Evolutionary conservation across 2,113 vertebrate genomes (phyloP), one percentile per base, ranked within the genome.

Genomic region (Vimba vimba): DNA sequence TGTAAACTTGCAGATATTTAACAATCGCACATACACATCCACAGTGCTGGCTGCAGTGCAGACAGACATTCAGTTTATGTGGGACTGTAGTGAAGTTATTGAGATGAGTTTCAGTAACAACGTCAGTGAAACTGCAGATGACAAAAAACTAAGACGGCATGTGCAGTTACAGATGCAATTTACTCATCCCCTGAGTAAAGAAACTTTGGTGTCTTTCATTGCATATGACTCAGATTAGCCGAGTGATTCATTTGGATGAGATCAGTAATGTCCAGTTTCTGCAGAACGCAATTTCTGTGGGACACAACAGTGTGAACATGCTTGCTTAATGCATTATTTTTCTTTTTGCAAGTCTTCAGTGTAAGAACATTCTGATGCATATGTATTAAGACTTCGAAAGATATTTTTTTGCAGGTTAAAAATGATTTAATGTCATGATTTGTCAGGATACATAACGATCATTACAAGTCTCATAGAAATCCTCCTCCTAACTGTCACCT

Each of bases 181-280:
- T 39, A n/a, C 68, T 71, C 36, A 23, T 71, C 36, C 9, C 9
- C 36, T 11, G 68, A 12, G 19, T 71, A 73, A 73, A 73, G 17
- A 69, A 68, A 36, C 69, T 6, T 12, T 43, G 68, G 68, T 10
- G 21, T 71, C 36, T 71, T 23, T n/a, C 43, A 73, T 45, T 73
- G 69, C 39, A 36, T 39, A n/a, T 73, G 57, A 60, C 77, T 45
- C 57, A 79, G 78, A 57, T 78, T 78, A 78, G 50, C 75, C 19
- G 1, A 45, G 8, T 62, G 36, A 50, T 36, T 75, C 82, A 43
- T 21, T 30, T 43, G 62, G 55, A 76, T 36, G 68, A 60, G 66
- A 27, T 73, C 30, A 59, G 7, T 39, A 7, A 59, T 33, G 66
- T 57, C 33, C 23, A 59, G 8, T 59, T 39, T 59, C 12, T 69